phyloP scores from a whole-genome alignment of 1,140 invertebrate genomes.

The Leptopilina boulardi region DNA sequence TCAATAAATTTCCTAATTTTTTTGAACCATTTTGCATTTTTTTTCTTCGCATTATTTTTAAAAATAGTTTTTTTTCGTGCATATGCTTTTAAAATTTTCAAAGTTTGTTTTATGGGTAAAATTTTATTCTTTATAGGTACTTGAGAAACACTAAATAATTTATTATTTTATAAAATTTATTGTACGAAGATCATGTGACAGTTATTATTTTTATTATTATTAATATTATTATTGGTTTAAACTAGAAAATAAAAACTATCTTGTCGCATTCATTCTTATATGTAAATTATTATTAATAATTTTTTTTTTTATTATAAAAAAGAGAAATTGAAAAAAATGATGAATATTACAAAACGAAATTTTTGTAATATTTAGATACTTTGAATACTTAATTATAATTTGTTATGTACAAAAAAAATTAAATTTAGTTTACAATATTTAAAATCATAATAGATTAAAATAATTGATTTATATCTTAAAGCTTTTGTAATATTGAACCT shows the following conservation, averaged over 20 bases:
- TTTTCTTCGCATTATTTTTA: not conserved
- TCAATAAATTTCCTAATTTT: not conserved
- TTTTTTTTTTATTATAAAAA: too few species aligned
- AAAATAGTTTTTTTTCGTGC: not conserved
- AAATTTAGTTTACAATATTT: not conserved
- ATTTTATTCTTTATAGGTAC: too few species aligned
- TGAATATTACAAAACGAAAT: not conserved
- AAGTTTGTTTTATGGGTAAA: too few species aligned
- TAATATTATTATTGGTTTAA: too few species aligned
- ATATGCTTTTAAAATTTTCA: not conserved
- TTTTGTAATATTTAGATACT: not conserved
- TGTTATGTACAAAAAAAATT: slow-evolving; percentile 23
- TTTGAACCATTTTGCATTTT: not conserved
- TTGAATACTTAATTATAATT: not conserved
- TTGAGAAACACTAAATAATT: too few species aligned
- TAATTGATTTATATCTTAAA: not conserved
- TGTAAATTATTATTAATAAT: too few species aligned
- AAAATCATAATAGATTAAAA: not conserved
- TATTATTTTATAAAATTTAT: too few species aligned
- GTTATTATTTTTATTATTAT: too few species aligned
- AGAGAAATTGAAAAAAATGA: too few species aligned
- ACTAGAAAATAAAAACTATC: too few species aligned
- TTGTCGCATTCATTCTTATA: too few species aligned
- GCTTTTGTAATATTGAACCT: slow-evolving; percentile 54
- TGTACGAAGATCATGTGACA: too few species aligned